Conservation (phyloP, 2,888 invertebrate genomes). For the Apeira syringaria region DNA sequence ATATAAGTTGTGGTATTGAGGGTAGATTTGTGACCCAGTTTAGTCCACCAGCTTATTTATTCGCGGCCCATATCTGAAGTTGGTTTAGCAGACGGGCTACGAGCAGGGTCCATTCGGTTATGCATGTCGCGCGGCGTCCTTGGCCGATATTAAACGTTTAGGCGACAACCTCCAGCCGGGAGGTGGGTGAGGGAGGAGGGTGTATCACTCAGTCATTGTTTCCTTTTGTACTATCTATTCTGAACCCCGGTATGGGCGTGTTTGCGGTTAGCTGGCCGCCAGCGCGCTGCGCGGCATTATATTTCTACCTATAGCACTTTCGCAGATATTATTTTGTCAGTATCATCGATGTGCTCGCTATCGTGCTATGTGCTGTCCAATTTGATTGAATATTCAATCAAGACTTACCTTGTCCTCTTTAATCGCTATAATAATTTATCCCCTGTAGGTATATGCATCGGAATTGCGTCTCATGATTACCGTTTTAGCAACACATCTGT, state of each 20-base stretch:
- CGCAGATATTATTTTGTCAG: neutral
- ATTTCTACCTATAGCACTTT: conserved; percentile 5
- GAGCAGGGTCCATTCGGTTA: conserved; percentile 33
- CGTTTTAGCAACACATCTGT: conserved; percentile 7
- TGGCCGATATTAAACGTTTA: conserved; percentile 75
- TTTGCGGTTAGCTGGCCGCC: conserved; percentile 36
- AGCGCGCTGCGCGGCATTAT: neutral
- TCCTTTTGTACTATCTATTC: conserved; percentile 53
- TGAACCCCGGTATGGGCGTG: conserved; percentile 39
- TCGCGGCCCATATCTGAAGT: conserved; percentile 40
- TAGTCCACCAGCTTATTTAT: conserved; percentile 41
- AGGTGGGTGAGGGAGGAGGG: conserved; percentile 43
- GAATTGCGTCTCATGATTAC: too few relatives aligned
- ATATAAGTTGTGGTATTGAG: conserved; percentile 19
- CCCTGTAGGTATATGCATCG: too few relatives aligned
- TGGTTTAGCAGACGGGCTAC: conserved; percentile 36
- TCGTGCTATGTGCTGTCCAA: neutral
- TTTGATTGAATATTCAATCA: neutral
- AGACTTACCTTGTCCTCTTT: too few relatives aligned
- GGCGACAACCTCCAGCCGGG: conserved; percentile 46
- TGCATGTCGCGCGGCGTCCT: conserved; percentile 57
- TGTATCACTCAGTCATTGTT: conserved; percentile 62
- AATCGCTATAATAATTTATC: too few relatives aligned
- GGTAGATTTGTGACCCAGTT: conserved; percentile 41
- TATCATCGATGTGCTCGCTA: neutral